phyloP scores from a whole-genome alignment of 2,113 vertebrate species.

The Acanthochromis polyacanthus region DNA sequence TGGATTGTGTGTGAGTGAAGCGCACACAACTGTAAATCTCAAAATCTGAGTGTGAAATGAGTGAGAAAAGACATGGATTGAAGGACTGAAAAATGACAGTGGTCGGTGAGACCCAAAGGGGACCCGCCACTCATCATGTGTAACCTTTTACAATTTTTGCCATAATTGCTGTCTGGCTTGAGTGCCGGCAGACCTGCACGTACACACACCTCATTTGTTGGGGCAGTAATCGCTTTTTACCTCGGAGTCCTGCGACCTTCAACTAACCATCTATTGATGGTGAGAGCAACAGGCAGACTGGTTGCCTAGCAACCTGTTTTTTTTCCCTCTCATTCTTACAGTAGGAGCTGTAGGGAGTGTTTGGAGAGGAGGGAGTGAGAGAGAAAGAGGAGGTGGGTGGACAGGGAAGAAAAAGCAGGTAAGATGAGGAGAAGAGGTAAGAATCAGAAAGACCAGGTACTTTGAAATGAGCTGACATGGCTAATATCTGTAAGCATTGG shows the following conservation, averaged over 20 bases:
- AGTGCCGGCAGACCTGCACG: slow-evolving; percentile 15
- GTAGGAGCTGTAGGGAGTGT: slow-evolving; percentile 34
- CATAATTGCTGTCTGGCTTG: slow-evolving; percentile 62
- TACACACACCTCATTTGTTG: slow-evolving; percentile 54
- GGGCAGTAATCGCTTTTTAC: slow-evolving; percentile 64
- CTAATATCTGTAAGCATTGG: background rate
- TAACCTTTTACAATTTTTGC: slow-evolving; percentile 67
- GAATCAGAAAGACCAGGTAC: background rate
- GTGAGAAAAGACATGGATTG: slow-evolving; percentile 19
- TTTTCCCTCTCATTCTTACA: slow-evolving; percentile 38
- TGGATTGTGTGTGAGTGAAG: slow-evolving; percentile 36
- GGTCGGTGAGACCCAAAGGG: slow-evolving; percentile 31
- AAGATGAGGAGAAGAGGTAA: slow-evolving; percentile 21
- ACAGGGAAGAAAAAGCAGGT: slow-evolving; percentile 26
- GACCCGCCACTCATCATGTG: slow-evolving; percentile 36
- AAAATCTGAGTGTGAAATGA: slow-evolving; percentile 55
- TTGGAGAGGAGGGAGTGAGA: slow-evolving; percentile 2
- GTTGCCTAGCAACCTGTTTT: slow-evolving; percentile 74
- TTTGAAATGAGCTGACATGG: background rate
- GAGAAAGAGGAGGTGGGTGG: slow-evolving; percentile 27
- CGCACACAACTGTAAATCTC: slow-evolving; percentile 22
- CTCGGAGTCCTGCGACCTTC: slow-evolving; percentile 69
- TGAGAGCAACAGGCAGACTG: slow-evolving; percentile 70
- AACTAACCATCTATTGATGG: slow-evolving; percentile 66
- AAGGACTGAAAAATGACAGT: slow-evolving; percentile 34